These are phyloP conservation scores for Dichetophora obliterata DNA, from an alignment of 2,888 invertebrate species.

Conservation along the genomic window DNA sequence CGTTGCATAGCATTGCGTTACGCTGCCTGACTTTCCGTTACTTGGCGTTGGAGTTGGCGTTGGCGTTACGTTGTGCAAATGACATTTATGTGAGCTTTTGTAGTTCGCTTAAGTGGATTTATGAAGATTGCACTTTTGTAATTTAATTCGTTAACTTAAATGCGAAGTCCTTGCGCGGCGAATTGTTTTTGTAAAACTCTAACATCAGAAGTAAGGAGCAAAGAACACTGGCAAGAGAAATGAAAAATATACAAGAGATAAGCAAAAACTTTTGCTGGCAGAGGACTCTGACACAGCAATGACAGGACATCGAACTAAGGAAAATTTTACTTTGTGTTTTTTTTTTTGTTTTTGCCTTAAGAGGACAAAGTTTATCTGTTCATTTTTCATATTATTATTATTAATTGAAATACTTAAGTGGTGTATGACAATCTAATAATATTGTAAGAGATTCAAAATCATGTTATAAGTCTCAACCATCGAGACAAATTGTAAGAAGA, in stretches of 20 bases:
- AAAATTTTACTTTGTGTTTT: background rate
- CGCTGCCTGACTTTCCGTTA: conserved; percentile 21
- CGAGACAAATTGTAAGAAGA: too few relatives aligned
- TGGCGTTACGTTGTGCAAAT: conserved; percentile 44
- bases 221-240: background rate
- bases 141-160: conserved; percentile 49
- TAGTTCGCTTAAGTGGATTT: conserved; percentile 54
- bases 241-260: background rate
- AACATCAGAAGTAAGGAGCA: background rate
- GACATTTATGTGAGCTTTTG: conserved; percentile 53
- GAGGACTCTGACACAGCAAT: conserved; percentile 18
- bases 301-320: conserved; percentile 27
- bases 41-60: too few relatives aligned
- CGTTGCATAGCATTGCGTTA: conserved; percentile 27
- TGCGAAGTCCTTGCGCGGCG: conserved; percentile 28
- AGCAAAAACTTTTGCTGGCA: conserved; percentile 21
- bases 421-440: too few relatives aligned
- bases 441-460: too few relatives aligned
- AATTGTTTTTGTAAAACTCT: conserved; percentile 23
- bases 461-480: too few relatives aligned
- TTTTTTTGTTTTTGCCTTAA: background rate
- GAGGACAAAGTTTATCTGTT: conserved; percentile 13
- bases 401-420: background rate
- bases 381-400: background rate
- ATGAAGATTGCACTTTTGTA: conserved; percentile 54